These are phyloP conservation scores for Homalodisca vitripennis DNA, from an alignment of 1,140 invertebrate genomes.

Conservation along the genomic window DNA sequence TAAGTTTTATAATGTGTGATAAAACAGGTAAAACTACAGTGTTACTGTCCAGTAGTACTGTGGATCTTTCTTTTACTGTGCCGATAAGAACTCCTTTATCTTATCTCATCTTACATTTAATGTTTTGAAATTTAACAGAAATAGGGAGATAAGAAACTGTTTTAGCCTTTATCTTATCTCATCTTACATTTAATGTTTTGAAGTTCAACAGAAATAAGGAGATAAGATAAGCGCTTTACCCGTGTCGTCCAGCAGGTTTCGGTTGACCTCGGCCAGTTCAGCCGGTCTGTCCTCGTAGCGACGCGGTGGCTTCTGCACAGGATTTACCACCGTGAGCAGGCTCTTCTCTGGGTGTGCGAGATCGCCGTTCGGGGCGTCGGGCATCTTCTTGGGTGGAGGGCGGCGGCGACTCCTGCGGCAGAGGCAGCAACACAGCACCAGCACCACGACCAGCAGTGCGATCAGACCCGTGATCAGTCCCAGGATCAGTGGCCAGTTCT, in stretches of 20 bases:
- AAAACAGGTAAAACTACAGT: no score
- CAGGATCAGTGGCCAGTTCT: conserved; percentile 49
- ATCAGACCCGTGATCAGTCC: conserved; percentile 45
- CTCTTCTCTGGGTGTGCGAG: conserved; percentile 65
- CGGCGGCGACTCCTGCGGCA: conserved; percentile 56
- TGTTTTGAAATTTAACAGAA: no score
- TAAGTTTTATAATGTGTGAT: no score
- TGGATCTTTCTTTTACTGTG: no score
- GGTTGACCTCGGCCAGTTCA: conserved; percentile 75
- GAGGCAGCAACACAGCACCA: conserved; percentile 66
- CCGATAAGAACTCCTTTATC: no score
- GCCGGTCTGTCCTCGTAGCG: conserved; percentile 62
- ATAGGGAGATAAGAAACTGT: no score
- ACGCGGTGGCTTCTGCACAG: conserved; percentile 73
- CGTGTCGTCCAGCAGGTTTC: conserved; percentile 66
- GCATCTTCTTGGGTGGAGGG: conserved; percentile 53
- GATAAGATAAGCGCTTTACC: no score
- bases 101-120: no score
- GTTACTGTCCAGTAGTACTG: no score
- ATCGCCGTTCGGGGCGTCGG: conserved; percentile 45
- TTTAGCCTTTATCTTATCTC: no score
- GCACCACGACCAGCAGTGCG: conserved; percentile 55
- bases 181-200: no score
- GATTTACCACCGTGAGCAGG: conserved; percentile 75
- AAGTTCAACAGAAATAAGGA: no score